Evolutionary conservation across 92 coral and sea anemone species (phyloP), one percentile per base, ranked within the genome.

Genomic region (Bergia sp.): DNA sequence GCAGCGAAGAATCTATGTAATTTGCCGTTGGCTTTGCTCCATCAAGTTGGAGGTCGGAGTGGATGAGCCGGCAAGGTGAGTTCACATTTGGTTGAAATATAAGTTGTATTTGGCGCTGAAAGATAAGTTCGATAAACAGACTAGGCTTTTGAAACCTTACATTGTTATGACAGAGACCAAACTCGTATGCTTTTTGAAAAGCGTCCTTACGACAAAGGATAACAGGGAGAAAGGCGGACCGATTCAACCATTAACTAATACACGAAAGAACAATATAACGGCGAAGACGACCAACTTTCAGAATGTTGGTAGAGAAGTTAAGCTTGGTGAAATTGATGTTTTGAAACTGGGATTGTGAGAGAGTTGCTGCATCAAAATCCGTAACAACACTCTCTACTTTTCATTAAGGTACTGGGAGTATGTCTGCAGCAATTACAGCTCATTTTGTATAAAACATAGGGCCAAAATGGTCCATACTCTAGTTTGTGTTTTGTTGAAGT

Each of bases 401-500:
- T 76, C 50, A 5, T 76, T 41, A 76, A 53, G 47, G 47, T 40
- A 42, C 47, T 66, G 21, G 41, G 8, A 20, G 36, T 65, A 11
- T 20, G 74, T 1, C 44, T 66, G 39, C 38, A 64, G 11, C 2
- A 43, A 69, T 12, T 8, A 10, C 37, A 42, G 23, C 11, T 39
- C 7, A 11, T 43, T 44, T 45, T 41, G 37, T 71, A 16, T 5
- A 45, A 5, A n/a, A 43, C 66, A 47, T 74, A 11, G 16, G 3
- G 20, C 10, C n/a, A 55, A 21, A 44, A 39, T 15, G 13, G 15
- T 4, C 44, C 39, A 3, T n/a, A 7, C 6, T 36, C 12, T 20
- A 84, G 21, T 36, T 72, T 21, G 79, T n/a, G 87, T 75, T 37
- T 45, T 36, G 36, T 69, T 72, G 87, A 45, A 45, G 53, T 71